phyloP scores from a whole-genome alignment of 1,140 invertebrate species.

The Lordiphosa clarofinis region DNA sequence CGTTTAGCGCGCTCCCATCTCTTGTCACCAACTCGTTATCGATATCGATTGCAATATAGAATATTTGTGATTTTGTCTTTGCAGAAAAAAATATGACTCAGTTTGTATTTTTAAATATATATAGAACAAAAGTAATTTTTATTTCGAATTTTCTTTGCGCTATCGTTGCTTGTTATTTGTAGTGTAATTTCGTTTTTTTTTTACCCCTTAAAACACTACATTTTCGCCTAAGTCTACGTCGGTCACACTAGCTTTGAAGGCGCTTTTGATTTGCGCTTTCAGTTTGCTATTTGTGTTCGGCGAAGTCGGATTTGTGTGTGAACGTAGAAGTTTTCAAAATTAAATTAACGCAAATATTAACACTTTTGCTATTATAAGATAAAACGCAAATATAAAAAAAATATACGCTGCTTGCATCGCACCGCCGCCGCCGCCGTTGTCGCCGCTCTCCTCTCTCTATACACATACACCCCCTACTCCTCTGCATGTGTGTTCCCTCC shows the following conservation, averaged over 20 bases:
- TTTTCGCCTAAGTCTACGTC: too few relatives aligned
- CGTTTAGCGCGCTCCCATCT: too few relatives aligned
- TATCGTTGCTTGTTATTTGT: background rate
- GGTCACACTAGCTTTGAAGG: too few relatives aligned
- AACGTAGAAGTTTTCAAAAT: conserved; percentile 14
- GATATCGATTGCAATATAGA: too few relatives aligned
- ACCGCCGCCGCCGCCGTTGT: conserved; percentile 18
- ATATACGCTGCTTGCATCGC: conserved; percentile 13
- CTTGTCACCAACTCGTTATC: too few relatives aligned
- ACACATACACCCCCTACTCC: background rate
- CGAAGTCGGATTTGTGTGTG: conserved; percentile 43
- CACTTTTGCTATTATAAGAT: conserved; percentile 20
- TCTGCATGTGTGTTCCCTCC: conserved; percentile 23
- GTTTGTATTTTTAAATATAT: too few relatives aligned
- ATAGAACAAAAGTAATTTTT: too few relatives aligned
- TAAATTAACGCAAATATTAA: conserved; percentile 35
- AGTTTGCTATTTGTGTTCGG: conserved; percentile 28
- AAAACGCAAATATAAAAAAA: conserved; percentile 26
- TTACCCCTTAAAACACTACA: too few relatives aligned
- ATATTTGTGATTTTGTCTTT: too few relatives aligned
- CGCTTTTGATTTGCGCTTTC: conserved; percentile 2
- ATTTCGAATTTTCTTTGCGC: background rate
- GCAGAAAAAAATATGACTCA: too few relatives aligned
- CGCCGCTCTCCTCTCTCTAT: conserved; percentile 9
- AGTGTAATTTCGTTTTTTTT: too few relatives aligned